Evolutionary conservation across 2,113 vertebrate species (phyloP), one percentile per base, ranked within the genome.

Genomic region (Dascyllus trimaculatus): DNA sequence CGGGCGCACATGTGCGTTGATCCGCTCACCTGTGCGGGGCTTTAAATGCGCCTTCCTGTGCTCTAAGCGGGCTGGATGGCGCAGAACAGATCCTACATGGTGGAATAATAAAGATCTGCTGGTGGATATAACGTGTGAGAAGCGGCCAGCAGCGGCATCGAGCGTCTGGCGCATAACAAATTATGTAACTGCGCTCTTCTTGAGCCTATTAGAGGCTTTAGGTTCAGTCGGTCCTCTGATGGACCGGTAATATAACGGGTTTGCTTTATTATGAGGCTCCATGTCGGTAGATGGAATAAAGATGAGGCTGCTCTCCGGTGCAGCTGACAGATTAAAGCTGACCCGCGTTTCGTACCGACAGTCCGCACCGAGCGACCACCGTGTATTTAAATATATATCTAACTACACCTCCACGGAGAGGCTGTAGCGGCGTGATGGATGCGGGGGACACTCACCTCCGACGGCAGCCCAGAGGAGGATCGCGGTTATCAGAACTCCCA

Each of bases 391-490:
- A 35, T 21, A 25, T 10, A 38, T 17, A 65, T 7, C 49, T 22
- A 54, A 26, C 54, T 19, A 56, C 29, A 54, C 40, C 54, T 19
- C 19, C 22, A 54, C 1, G 26, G 61, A 58, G 15, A 48, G 4
- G 4, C 5, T 13, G 40, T 6, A 5, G 21, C 26, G 7, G 48
- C 53, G 22, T 19, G 8, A 56, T 57, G 0, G 14, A 53, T 21
- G 59, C 24, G 70, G 32, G 4, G 64, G 4, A 63, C 3, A 10
- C 92, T 91, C 74, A 94, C 93, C 93, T 86, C 88, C 90, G 82
- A 84, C 86, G 0, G 82, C 89, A 65, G 89, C 89, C 87, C 88
- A 87, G 2, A 93, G 70, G 1, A 86, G 63, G 45, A 90, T 51
- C 21, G 85, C 73, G 15, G 78, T 62, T 51, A 86, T 68, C 71